Percentiles rank a stretch among this genome's conserved stretches.
phyloP scores from a whole-genome alignment of 1,140 invertebrate species.

The Solen grandis region DNA sequence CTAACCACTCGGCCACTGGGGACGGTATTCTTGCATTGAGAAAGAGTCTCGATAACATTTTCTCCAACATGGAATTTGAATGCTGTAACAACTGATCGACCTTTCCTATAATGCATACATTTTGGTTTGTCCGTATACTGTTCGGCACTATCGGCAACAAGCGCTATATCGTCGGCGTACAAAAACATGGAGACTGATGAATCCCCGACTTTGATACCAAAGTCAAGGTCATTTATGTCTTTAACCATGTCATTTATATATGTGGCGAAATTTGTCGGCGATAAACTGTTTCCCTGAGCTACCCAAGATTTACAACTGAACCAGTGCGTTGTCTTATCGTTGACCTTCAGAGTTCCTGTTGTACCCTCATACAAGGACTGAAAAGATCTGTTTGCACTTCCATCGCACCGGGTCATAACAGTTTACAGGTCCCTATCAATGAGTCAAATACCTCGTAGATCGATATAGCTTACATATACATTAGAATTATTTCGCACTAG shows the following conservation, averaged over 20 bases:
- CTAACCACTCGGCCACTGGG: too few species aligned
- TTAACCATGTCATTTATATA: slow-evolving; percentile 11
- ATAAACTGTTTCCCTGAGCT: slow-evolving; percentile 22
- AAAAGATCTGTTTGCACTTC: not conserved
- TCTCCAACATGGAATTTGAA: not conserved
- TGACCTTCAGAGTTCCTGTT: not conserved
- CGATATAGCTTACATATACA: too few species aligned
- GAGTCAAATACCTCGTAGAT: too few species aligned
- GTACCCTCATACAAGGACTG: not conserved
- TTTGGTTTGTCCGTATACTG: not conserved
- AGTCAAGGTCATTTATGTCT: slow-evolving; percentile 10
- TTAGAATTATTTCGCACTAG: too few species aligned
- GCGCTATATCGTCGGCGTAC: slow-evolving; percentile 7
- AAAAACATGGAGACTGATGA: not conserved
- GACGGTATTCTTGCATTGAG: too few species aligned
- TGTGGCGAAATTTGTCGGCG: slow-evolving; percentile 19
- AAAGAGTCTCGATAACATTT: too few species aligned
- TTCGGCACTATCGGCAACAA: not conserved
- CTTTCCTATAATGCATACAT: not conserved
- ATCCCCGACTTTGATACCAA: not conserved
- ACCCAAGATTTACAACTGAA: not conserved
- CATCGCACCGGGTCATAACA: too few species aligned
- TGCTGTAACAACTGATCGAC: not conserved
- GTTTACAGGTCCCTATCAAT: too few species aligned
- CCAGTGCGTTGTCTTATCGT: not conserved